These are phyloP conservation scores for Buceros bicornis DNA, from an alignment of 2,797 vertebrate species.

Conservation along the genomic window DNA sequence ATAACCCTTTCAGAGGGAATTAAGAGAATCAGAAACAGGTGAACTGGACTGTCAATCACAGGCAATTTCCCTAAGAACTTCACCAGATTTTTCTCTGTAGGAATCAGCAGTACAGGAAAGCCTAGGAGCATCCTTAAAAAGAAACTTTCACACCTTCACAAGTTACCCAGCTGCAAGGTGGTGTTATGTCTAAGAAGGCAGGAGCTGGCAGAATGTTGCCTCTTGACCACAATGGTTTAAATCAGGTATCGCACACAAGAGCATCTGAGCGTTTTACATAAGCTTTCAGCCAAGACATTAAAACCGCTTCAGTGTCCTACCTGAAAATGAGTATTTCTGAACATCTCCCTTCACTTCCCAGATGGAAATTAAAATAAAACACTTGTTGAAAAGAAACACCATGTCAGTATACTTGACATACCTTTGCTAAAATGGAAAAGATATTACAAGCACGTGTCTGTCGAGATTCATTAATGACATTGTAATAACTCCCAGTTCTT, in stretches of 20 bases:
- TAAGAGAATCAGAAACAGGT: background rate
- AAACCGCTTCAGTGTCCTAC: background rate
- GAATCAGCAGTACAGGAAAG: background rate
- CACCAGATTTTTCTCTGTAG: fast-evolving
- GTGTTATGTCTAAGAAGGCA: background rate
- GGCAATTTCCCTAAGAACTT: background rate
- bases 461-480: background rate
- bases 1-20: background rate
- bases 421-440: background rate
- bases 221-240: background rate
- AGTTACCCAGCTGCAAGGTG: background rate
- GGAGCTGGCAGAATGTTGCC: background rate
- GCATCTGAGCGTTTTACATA: background rate
- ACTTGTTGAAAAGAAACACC: background rate
- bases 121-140: background rate
- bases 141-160: background rate
- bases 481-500: background rate
- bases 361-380: background rate
- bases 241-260: background rate
- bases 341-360: background rate
- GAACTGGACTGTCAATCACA: background rate
- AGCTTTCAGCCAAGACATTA: background rate
- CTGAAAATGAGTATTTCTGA: background rate
- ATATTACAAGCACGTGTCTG: fast-evolving
- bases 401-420: background rate